Conservation (phyloP, 1,140 invertebrate genomes). For the Magallana angulata region DNA sequence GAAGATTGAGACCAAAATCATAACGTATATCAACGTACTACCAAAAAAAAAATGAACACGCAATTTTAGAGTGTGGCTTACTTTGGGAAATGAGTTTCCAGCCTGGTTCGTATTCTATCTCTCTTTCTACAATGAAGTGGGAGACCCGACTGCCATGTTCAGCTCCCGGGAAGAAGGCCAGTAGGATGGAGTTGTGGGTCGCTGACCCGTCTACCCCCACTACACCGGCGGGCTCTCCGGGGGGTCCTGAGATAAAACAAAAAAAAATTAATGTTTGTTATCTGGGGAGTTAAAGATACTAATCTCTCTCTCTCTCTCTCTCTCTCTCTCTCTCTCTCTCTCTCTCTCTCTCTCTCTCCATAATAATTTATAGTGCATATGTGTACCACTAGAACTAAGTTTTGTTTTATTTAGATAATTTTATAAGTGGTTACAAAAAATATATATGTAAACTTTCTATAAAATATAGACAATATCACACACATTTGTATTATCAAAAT, state of each 20-base stretch:
- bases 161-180: constrained; percentile 86
- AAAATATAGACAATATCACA: too few species aligned
- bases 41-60: too few species aligned
- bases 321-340: too few species aligned
- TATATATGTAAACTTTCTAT: not conserved
- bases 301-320: too few species aligned
- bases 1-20: not conserved
- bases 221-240: constrained; percentile 78
- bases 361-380: too few species aligned
- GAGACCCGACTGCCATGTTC: constrained; percentile 65
- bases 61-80: constrained; percentile 33
- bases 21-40: too few species aligned
- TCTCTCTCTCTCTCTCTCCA: too few species aligned
- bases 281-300: not conserved
- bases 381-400: too few species aligned
- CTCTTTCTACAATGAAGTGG: constrained; percentile 87
- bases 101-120: constrained; percentile 91
- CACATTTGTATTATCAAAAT: too few species aligned
- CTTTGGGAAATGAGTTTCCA: constrained; percentile 86
- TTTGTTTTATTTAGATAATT: too few species aligned
- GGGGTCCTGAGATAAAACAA: constrained; percentile 70
- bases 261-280: not conserved
- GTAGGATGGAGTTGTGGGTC: constrained; percentile 86
- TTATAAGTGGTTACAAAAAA: not conserved
- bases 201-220: constrained; percentile 84